Base-by-base conservation (phyloP, 2,888 invertebrate species). In the Leptopilina myrica region DNA sequence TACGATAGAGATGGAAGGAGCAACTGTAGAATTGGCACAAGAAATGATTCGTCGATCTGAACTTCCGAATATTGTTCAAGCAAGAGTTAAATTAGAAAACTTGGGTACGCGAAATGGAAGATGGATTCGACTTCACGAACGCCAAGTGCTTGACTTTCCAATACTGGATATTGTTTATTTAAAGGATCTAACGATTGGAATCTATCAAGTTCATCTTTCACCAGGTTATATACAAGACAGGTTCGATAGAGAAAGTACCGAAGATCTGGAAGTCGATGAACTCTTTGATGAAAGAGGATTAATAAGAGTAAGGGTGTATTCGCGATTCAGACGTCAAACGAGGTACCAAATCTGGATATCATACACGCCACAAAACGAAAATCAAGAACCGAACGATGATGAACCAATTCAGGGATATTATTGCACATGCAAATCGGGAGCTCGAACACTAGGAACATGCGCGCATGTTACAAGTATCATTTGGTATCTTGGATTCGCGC, bases 201-300 rank as follows among this genome's bases (percentile, higher is more conserved):
- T 64, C 6, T 80, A 77, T 46, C 80, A 82, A 73, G 56, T 80
- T 8, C 73, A 78, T 15, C 77, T 82, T 15, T 12, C 77, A 40
- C 78, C 76, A 69, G 81, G 78, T 56, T 81, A 82, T 43, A 76
- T 80, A 49, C 78, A 81, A 79, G 80, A 81, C 33, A 76, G 64
- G 49, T 64, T 76, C 7, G 66, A 67, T n/a, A 15, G 46, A 46
- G 66, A 67, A 46, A 46, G 15, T 20, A 67, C 11, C 5, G 49
- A 76, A 53, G 53, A 64, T 9, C 26, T 76, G 53, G 49, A 76
- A 59, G 20, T 76, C 26, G 76, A 76, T 15, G 62, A 76, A 20
- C 76, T 76, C 20, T n/a, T 43, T 8, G 64, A 76, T 64, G 76
- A 76, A 46, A 64, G 14, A 64, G 62, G 76, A 8, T 76, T 64